Conservation (phyloP, 2,797 vertebrate genomes). For the Enteromius unitaeniatus region DNA sequence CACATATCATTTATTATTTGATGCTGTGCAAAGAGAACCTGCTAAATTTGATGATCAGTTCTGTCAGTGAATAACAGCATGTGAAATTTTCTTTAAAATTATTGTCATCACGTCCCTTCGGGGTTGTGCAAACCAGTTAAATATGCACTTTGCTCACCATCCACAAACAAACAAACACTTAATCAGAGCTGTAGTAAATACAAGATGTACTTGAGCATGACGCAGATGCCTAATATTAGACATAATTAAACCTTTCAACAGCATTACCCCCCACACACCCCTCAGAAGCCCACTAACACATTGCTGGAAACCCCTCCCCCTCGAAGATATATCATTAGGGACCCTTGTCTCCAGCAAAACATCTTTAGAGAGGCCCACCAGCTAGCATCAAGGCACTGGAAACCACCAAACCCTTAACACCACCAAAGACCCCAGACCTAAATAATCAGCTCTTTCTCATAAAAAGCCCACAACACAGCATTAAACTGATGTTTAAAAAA, state of each 20-base stretch:
- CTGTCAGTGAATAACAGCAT: not conserved
- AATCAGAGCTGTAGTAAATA: not conserved
- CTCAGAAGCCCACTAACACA: not conserved
- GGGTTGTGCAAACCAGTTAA: slow-evolving; percentile 5
- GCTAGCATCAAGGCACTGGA: slow-evolving; percentile 6
- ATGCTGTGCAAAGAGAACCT: not conserved
- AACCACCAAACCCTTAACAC: not conserved
- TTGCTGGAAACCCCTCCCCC: not conserved
- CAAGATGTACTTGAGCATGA: not conserved
- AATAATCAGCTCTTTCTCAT: too few relatives aligned
- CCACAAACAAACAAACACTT: not conserved
- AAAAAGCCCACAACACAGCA: not conserved
- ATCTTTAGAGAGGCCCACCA: not conserved
- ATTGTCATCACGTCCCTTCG: not conserved
- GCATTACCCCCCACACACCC: not conserved
- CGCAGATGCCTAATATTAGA: not conserved
- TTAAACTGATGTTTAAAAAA: not conserved
- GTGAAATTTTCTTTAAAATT: not conserved
- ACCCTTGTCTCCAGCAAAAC: not conserved
- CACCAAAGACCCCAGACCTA: not conserved
- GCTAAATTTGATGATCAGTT: not conserved
- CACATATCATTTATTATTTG: not conserved
- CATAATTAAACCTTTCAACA: not conserved
- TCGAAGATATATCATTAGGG: not conserved
- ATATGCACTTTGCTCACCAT: not conserved